Base-by-base conservation (phyloP, 2,797 vertebrate genomes). In the Masticophis lateralis region DNA sequence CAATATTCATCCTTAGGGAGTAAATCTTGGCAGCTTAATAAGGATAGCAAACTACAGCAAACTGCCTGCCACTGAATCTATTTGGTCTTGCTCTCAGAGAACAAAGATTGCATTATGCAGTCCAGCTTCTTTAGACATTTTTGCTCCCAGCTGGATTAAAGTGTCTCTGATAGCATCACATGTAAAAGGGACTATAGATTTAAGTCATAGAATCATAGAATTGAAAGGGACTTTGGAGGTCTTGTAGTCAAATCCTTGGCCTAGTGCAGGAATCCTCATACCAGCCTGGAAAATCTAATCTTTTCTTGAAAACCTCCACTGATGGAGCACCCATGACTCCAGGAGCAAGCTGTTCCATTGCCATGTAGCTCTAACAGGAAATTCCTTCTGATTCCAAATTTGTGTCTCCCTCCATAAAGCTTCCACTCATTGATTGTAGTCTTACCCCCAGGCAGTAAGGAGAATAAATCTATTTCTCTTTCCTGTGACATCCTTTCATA, bases 81-180 rank as follows among this genome's bases (percentile, higher is more conserved):
- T 56, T 53, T 59, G 83, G 88, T 86, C 87, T 55, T 28, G 27
- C 47, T 16, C 66, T 92, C 37, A n/a, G 86, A 92, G 93, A 96
- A 96, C 96, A 96, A 94, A 95, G 94, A 47, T 91, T 55, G 51
- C 92, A 95, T 95, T 94, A 92, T 96, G 28, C 91, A 92, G 91
- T 95, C 83, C 0, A 37, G 83, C 94, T 94, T 89, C 94, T 92
- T 28, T 56, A 51, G 91, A 91, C 57, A 91, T 89, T 94, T 95
- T 95, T 94, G 92, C 93, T 94, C 91, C 56, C 18, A n/a, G 92
- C 32, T 94, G 86, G 86, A 94, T 43, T 59, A 90, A 20, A 91
- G 93, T 93, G 88, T 91, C 25, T 0, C 1, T 60, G 88, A 91
- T 92, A 94, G 79, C 1, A 0, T 56, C n/a, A 32, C 0, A 11